phyloP scores from a whole-genome alignment of 53 echinoderm and acorn worm genomes.

The Echinometra lucunter region DNA sequence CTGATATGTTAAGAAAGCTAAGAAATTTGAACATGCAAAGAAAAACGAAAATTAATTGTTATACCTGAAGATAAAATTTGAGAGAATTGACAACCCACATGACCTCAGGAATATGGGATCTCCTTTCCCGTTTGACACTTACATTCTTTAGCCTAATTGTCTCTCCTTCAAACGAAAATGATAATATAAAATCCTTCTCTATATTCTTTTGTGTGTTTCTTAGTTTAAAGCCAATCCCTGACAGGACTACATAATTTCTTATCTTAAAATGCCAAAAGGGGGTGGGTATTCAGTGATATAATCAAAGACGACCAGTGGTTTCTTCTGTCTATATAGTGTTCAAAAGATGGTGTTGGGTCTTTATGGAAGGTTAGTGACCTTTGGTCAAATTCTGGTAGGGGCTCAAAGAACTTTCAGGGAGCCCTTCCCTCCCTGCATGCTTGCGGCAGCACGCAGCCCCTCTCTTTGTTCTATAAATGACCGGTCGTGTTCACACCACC shows the following conservation, averaged over 20 bases:
- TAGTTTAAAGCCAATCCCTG: no score
- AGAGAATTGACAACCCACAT: background rate
- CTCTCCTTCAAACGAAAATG: no score
- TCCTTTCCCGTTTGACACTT: no score
- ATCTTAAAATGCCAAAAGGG: no score
- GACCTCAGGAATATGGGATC: background rate
- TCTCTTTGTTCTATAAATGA: background rate
- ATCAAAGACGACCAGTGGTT: background rate
- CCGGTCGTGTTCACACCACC: constrained; percentile 29
- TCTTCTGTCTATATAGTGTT: background rate
- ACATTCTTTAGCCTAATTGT: no score
- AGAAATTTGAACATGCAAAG: background rate
- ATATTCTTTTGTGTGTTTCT: no score
- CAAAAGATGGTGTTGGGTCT: background rate
- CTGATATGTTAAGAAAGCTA: background rate
- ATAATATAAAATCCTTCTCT: no score
- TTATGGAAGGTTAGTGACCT: background rate
- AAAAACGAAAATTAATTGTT: background rate
- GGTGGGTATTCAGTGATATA: no score
- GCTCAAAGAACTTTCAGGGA: no score
- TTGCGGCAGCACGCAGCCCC: background rate
- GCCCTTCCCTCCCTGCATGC: background rate
- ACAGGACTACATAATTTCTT: no score
- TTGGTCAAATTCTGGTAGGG: background rate
- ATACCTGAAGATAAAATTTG: background rate